Conservation (phyloP, 2,113 vertebrate genomes). For the Pelvicachromis taeniatus region DNA sequence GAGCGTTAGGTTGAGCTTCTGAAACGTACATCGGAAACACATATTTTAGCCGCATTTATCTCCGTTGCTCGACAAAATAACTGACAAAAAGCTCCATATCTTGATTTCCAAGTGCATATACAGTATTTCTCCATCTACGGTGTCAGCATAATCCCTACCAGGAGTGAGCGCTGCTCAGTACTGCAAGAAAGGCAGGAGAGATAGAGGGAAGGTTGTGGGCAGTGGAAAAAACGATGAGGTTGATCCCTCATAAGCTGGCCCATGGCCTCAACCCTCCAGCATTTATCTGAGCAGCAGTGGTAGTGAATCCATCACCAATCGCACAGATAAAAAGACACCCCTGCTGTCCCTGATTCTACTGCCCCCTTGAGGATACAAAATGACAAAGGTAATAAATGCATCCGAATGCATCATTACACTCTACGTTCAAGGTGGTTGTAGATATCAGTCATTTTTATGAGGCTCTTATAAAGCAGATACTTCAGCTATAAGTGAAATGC, state of each 20-base stretch:
- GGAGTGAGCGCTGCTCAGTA: conserved; percentile 26
- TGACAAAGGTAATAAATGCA: conserved; percentile 19
- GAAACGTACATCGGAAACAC: conserved; percentile 9
- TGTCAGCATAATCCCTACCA: conserved; percentile 57
- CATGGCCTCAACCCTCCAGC: conserved; percentile 39
- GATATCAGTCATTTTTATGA: conserved; percentile 40
- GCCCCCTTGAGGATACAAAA: conserved; percentile 54
- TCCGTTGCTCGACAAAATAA: conserved; percentile 26
- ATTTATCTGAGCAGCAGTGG: conserved; percentile 42
- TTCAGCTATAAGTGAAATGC: conserved; percentile 30
- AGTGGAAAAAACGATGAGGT: conserved; percentile 23
- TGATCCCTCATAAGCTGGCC: conserved; percentile 57
- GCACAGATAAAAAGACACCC: conserved; percentile 2
- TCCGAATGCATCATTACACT: conserved; percentile 4
- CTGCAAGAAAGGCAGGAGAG: neutral
- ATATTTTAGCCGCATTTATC: conserved; percentile 38
- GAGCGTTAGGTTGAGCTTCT: neutral
- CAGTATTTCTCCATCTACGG: conserved; percentile 32
- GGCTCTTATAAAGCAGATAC: neutral
- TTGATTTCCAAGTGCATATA: conserved; percentile 48
- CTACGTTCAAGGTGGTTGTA: neutral
- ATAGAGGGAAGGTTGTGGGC: neutral
- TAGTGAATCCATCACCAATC: conserved; percentile 8
- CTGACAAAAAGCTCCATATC: conserved; percentile 51
- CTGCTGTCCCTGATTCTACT: conserved; percentile 39